phyloP scores from a whole-genome alignment of 2,113 vertebrate genomes.

The Chaenogobius annularis region DNA sequence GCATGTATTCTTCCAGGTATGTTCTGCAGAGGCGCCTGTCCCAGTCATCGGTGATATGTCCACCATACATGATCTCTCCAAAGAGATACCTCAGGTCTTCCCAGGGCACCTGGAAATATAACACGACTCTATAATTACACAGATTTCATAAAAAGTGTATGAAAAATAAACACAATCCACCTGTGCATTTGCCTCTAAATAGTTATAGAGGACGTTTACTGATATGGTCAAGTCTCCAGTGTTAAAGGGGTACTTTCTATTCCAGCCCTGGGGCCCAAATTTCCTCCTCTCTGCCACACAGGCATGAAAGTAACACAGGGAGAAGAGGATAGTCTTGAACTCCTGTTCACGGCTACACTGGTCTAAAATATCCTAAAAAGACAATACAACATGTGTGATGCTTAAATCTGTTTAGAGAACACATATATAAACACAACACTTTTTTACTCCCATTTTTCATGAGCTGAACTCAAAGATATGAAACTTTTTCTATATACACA shows the following conservation, averaged over 20 bases:
- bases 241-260: slow-evolving; percentile 83
- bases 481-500: too few relatives aligned
- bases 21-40: slow-evolving; percentile 81
- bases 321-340: slow-evolving; percentile 85
- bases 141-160: neutral
- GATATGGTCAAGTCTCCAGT: slow-evolving; percentile 84
- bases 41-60: slow-evolving; percentile 86
- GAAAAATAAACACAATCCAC: slow-evolving; percentile 47
- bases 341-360: slow-evolving; percentile 82
- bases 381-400: neutral
- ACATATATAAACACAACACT: too few relatives aligned
- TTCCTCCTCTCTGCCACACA: slow-evolving; percentile 82
- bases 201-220: slow-evolving; percentile 82
- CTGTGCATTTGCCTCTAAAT: slow-evolving; percentile 83
- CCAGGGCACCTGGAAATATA: slow-evolving; percentile 74
- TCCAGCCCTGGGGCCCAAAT: slow-evolving; percentile 83
- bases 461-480: too few relatives aligned
- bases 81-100: slow-evolving; percentile 84
- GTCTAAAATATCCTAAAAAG: slow-evolving; percentile 79
- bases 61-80: slow-evolving; percentile 85
- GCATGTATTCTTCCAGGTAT: slow-evolving; percentile 85
- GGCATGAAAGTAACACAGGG: slow-evolving; percentile 83
- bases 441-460: too few relatives aligned
- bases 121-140: neutral
- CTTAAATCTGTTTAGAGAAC: too few relatives aligned